Evolutionary conservation across 2,113 vertebrate genomes (phyloP).

Genomic region (Oxygymnocypris stewartii): DNA sequence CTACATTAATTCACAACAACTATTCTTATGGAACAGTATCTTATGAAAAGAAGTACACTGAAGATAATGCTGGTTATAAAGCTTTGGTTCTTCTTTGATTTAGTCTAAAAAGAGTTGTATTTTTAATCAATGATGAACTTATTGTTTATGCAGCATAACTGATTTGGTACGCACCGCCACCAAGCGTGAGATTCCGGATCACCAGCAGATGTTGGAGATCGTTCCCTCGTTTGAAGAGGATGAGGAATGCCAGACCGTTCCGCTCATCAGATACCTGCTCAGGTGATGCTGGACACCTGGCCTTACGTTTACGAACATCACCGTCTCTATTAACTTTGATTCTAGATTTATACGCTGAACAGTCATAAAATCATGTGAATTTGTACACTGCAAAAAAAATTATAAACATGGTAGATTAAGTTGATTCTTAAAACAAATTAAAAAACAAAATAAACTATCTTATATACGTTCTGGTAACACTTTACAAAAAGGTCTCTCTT

Average conservation of each 20-base stretch:
- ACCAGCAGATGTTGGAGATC: slow-evolving; percentile 74
- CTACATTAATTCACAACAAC: slow-evolving; percentile 1
- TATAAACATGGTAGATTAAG: neutral
- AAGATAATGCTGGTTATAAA: neutral
- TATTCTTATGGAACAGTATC: neutral
- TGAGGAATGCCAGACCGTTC: slow-evolving; percentile 62
- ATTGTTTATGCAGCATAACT: slow-evolving; percentile 70
- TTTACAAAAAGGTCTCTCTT: too few relatives aligned
- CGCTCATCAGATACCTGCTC: slow-evolving; percentile 68
- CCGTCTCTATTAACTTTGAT: neutral
- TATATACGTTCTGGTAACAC: too few relatives aligned
- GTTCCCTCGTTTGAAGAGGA: slow-evolving; percentile 75
- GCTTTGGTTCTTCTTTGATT: neutral
- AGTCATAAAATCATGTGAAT: neutral
- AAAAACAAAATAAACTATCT: too few relatives aligned
- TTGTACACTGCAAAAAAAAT: neutral
- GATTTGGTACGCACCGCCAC: slow-evolving; percentile 67
- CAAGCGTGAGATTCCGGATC: slow-evolving; percentile 53
- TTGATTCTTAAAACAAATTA: too few relatives aligned
- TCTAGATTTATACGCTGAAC: neutral
- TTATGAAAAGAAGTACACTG: neutral
- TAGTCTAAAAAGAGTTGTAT: neutral
- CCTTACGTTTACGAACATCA: neutral
- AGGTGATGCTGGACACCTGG: slow-evolving; percentile 46
- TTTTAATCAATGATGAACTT: neutral